Evolutionary conservation across 2,797 vertebrate species (phyloP), one percentile per base, ranked within the genome.

Genomic region (Margarornis squamiger): DNA sequence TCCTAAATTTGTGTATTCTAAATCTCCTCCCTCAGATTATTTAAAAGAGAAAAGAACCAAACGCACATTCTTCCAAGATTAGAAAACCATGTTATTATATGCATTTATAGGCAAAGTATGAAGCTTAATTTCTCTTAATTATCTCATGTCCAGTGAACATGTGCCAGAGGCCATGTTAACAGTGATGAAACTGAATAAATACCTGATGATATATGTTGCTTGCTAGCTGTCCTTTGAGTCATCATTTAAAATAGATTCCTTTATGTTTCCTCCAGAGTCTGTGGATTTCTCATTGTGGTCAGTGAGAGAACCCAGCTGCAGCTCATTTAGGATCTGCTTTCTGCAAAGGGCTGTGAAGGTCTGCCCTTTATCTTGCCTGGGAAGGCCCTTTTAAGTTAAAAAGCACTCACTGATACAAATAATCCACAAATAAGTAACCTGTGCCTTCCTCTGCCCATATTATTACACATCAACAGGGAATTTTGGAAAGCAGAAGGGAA

Each of bases 121-220:
- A 76, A 63, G 27, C 12, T 30, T 26, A 58, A 67, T 29, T 88
- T 21, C 21, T 81, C n/a, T 55, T 82, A 62, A 63, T 86, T 86
- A 19, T 38, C 16, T 63, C n/a, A 14, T 26, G 3, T 63, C 48
- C 26, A 58, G 22, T 49, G 71, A 74, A 36, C 29, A 14, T 18
- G 20, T 62, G 14, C 20, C 32, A 85, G 62, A 67, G 34, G 12
- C 30, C 11, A 8, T 22, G 17, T 66, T 58, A 71, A 62, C 15
- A 45, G 7, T 32, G 10, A 54, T 32, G 63, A 46, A 78, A 54
- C 57, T 12, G 19, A 74, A 66, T 43, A 62, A 87, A 70, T 12
- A 48, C 32, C 6, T 8, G 26, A 45, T 1, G 1, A 49, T 54
- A 16, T 21, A 34, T 23, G 9, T 45, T 49, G 18, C 1, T 0